A percentile compares a stretch with the other conserved stretches of the same genome.
These are phyloP conservation scores for Dryadula phaetusa DNA, from an alignment of 2,888 invertebrate genomes.

Conservation along the genomic window DNA sequence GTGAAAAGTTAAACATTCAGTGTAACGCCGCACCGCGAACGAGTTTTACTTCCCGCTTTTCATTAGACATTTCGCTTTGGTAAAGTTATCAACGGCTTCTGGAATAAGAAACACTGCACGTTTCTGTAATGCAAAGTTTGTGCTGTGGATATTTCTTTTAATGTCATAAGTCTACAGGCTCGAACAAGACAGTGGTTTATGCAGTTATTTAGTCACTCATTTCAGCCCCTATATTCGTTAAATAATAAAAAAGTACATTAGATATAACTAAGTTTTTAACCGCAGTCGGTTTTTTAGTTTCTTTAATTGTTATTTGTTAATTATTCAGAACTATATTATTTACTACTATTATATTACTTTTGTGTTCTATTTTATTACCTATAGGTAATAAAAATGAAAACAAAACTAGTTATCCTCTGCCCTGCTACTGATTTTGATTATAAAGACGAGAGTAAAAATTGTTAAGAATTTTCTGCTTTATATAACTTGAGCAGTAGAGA, in stretches of 20 bases:
- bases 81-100: slow-evolving; percentile 28
- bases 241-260: no score
- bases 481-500: background rate
- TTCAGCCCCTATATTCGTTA: no score
- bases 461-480: background rate
- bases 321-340: no score
- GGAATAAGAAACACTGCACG: slow-evolving; percentile 15
- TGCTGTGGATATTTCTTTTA: background rate
- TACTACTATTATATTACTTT: no score
- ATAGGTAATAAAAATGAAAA: background rate
- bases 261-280: no score
- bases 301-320: no score
- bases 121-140: slow-evolving; percentile 22
- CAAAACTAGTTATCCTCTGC: background rate
- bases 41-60: slow-evolving; percentile 21
- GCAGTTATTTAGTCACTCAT: background rate
- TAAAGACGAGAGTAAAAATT: background rate
- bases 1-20: slow-evolving; percentile 30
- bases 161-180: background rate
- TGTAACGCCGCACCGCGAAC: slow-evolving; percentile 22
- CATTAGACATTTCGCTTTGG: slow-evolving; percentile 29
- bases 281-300: no score
- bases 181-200: background rate
- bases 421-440: background rate
- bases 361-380: no score